Percentiles rank a stretch among this genome's conserved stretches.
phyloP scores from a whole-genome alignment of 2,113 vertebrate genomes.

The Solenodon paradoxus region DNA sequence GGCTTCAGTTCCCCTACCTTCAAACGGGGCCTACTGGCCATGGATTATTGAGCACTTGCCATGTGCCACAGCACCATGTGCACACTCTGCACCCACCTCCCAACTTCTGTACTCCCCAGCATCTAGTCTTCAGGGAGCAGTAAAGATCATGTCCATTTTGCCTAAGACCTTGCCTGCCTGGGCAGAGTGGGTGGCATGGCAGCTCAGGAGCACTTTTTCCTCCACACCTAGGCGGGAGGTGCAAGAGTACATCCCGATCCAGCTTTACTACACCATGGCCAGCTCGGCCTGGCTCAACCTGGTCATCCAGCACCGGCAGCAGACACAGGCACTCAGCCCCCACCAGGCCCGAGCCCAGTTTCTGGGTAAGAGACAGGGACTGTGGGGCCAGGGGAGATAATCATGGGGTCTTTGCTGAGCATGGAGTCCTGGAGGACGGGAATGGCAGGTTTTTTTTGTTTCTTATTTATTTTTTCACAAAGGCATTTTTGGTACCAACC shows the following conservation, averaged over 20 bases:
- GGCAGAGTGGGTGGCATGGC: fast-evolving
- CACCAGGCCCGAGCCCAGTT: conserved; percentile 97
- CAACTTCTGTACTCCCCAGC: too few species aligned
- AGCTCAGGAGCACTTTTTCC: neutral
- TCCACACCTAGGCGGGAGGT: conserved; percentile 85
- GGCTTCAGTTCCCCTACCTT: neutral
- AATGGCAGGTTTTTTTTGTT: neutral
- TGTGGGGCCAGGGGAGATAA: neutral
- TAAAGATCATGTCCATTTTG: neutral
- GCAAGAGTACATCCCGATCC: conserved; percentile 91
- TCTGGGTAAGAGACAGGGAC: conserved; percentile 84
- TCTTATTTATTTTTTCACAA: neutral
- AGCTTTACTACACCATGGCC: conserved; percentile 86
- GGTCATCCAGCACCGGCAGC: conserved; percentile 90
- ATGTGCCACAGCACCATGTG: neutral
- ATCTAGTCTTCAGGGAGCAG: neutral
- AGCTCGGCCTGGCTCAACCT: conserved; percentile 91
- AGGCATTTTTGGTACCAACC: neutral
- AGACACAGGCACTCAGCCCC: conserved; percentile 91
- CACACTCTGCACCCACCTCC: neutral
- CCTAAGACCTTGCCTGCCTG: fast-evolving
- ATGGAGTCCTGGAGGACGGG: neutral
- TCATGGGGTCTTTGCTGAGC: neutral
- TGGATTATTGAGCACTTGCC: neutral
- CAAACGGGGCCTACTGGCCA: neutral